Base-by-base conservation (phyloP, 2,797 vertebrate species). In the Diglossa cyanea region DNA sequence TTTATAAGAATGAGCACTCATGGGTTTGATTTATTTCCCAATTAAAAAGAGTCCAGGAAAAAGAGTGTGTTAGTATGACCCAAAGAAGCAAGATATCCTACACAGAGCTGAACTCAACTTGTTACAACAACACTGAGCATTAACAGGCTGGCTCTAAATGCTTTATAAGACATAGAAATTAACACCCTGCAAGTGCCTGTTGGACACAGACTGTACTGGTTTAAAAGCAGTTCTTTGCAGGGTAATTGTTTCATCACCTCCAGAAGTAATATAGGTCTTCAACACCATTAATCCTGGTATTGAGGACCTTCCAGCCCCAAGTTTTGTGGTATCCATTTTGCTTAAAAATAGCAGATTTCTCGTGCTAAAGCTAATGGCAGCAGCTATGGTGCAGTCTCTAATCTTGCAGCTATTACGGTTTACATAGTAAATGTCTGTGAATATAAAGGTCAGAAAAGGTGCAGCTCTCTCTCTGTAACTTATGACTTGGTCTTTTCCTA, bases 11-110 rank as follows among this genome's bases (percentile, higher is more conserved):
- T 47, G 37, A 80, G 16, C 31, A 63, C 53, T 91, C 35, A 80
- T 80, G 85, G 35, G 31, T 47, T 90, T 55, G 48, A 83, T 95
- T 94, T 88, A 71, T 91, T 94, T 92, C 61, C 65, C 48, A 83
- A 53, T 18, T 77, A 60, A 55, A 81, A 92, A 51, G 17, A 85
- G 31, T 60, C 11, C 24, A 13, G 48, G 31, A 72, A 80, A 87
- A 86, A 82, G 9, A 17, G 5, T 57, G 54, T 55, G 54, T 16
- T 55, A 86, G 30, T 61, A 61, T 8, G 73, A 83, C 25, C 54
- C 19, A 0, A 72, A 74, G 61, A 61, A 62, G 35, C 28, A 75
- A 76, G 42, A 39, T 57, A 51, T 20, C 6, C 58, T 63, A 61
- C 24, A 67, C 18, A 77, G 66, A 81, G 20, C n/a, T 66, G 37